A percentile compares a stretch with the other conserved stretches of the same genome.
Evolutionary conservation across 2,797 vertebrate species (phyloP).

Genomic region (Brachyrhaphis roseni): DNA sequence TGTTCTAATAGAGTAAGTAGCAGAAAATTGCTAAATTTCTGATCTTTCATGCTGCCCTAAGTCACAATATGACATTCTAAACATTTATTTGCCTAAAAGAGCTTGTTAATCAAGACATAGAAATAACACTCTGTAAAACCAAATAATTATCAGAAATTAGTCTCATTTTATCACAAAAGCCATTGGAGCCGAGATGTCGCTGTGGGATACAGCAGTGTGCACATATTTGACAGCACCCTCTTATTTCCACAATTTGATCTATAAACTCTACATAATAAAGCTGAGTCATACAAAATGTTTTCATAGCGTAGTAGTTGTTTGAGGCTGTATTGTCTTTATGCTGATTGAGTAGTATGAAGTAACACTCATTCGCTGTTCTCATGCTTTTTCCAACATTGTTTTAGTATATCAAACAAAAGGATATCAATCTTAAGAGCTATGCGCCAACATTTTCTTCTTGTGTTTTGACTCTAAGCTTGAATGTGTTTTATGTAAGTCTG

Average conservation of each 20-base stretch:
- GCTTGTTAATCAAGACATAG: not conserved
- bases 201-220: slow-evolving; percentile 12
- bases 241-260: slow-evolving; percentile 24
- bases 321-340: slow-evolving; percentile 23
- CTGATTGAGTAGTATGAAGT: not conserved
- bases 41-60: not conserved
- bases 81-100: not conserved
- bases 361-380: slow-evolving; percentile 8
- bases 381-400: slow-evolving; percentile 16
- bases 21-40: not conserved
- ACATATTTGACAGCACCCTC: slow-evolving; percentile 18
- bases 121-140: not conserved
- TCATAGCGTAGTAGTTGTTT: slow-evolving; percentile 14
- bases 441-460: slow-evolving; percentile 1
- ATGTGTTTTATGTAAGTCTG: slow-evolving; percentile 14
- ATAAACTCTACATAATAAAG: slow-evolving; percentile 47
- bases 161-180: slow-evolving; percentile 41
- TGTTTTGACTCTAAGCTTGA: slow-evolving; percentile 12
- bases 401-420: slow-evolving; percentile 20
- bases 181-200: slow-evolving; percentile 18
- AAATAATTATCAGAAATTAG: not conserved
- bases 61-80: not conserved
- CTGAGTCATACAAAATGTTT: slow-evolving; percentile 24
- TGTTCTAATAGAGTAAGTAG: not conserved
- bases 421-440: not conserved